Evolutionary conservation across 1,140 invertebrate species (phyloP), one percentile per base, ranked within the genome.

Genomic region (Telenomus remus): DNA sequence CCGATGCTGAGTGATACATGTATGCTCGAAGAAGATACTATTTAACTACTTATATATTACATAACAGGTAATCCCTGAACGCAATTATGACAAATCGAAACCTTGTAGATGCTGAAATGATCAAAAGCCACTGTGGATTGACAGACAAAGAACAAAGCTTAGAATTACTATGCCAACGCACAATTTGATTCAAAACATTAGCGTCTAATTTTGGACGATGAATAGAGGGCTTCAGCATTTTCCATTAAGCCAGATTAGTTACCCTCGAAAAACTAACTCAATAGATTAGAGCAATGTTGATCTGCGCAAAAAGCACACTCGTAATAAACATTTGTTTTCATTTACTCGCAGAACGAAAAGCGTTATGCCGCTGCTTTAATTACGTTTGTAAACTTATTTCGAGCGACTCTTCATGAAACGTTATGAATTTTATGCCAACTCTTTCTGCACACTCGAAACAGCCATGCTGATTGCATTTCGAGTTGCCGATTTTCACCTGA

Each of bases 401-500:
- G 34, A 46, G 48, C 53, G 43, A 60, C n/a, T 55, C 43, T 60
- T 73, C 65, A 73, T 54, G 57, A 37, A 43, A 35, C 35, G 55
- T 73, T 73, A 57, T 73, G 47, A 33, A 64, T 73, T 60, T 73
- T 65, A 15, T 64, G 34, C 57, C 56, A 59, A 14, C 46, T 69
- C 34, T 27, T 27, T 27, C 19, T 68, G 57, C 59, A 35, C 55
- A 63, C 59, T 75, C 15, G 63, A 59, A 55, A 66, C 63, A 56
- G 43, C 54, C 59, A n/a, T 69, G 64, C 60, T 76, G 72, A 76
- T 76, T 76, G 65, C 72, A 69, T 70, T 76, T 76, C 53, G 59
- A 73, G 70, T 73, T 66, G 70, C 64, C 63, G 64, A 75, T 75
- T 75, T 75, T 75, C 72, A 57, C 59, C 64, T 69, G 64, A 75